Base-by-base conservation (phyloP, 2,797 vertebrate species). In the Chaunax sp. region DNA sequence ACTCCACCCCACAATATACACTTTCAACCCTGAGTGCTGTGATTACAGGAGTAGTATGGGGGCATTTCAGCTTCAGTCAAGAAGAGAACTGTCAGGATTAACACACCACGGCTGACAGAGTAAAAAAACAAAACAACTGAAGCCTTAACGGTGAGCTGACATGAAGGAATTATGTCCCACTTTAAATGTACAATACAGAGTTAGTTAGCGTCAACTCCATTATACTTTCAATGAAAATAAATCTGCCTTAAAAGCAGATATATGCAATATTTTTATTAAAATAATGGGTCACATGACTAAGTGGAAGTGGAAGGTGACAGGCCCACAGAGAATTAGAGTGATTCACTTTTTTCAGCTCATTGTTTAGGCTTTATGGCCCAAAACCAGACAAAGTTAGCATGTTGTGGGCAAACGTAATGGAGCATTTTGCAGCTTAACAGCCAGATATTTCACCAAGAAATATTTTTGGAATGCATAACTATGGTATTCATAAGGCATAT, bases 1-100 rank as follows among this genome's bases (percentile, higher is more conserved):
- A 62, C 77, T 78, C 78, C 76, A 62, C 71, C 80, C 72, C 43
- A 23, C 19, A 63, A 74, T 75, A 77, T 78, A 79, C 75, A 69
- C 67, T 66, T 77, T 75, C 63, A 75, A 64, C 49, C 37, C 41
- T 0, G 30, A 61, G 58, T 52, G 64, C 61, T 45, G 55, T 77
- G 82, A 81, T 82, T 75, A 80, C 55, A 76, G 47, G 59, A 78
- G 62, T 50, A 60, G 80, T 7, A 20, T 28, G 55, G 72, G 74
- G 67, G 65, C 60, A 57, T 68, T 23, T 73, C 33, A 73, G n/a
- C n/a, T 60, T 68, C 60, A 56, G 33, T 64, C 51, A 56, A 72
- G 14, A 55, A 55, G 55, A 35, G 30, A 69, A 56, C 51, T 38
- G 52, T 56, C 57, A 61, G 25, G 22, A 47, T 46, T 19, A 52